Conservation (phyloP, 2,113 vertebrate species). For the Calonectris borealis region DNA sequence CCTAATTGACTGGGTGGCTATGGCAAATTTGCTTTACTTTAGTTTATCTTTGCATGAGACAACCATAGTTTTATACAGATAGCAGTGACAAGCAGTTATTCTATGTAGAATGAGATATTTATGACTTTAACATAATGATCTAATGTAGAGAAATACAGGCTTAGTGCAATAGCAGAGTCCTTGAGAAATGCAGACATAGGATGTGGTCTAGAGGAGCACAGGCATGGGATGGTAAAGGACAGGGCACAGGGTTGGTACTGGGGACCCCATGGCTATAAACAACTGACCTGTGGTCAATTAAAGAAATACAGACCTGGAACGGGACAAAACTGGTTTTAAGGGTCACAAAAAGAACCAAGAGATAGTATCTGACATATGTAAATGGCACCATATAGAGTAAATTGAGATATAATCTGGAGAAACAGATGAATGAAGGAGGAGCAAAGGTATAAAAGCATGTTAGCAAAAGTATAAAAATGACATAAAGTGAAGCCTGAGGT, state of each 20-base stretch:
- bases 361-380: neutral
- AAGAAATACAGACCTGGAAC: neutral
- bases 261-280: neutral
- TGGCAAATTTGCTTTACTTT: neutral
- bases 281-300: rapidly evolving
- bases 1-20: neutral
- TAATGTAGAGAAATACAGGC: neutral
- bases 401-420: neutral
- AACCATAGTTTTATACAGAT: neutral
- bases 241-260: neutral
- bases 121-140: neutral
- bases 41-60: neutral
- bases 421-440: neutral
- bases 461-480: neutral
- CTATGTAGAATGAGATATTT: neutral
- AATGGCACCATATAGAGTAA: neutral
- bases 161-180: neutral
- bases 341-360: neutral
- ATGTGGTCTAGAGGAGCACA: neutral
- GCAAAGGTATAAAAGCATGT: neutral
- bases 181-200: neutral
- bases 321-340: neutral
- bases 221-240: neutral
- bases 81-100: neutral
- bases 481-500: neutral